A percentile compares a stretch with the other conserved stretches of the same genome.
phyloP scores from a whole-genome alignment of 2,888 invertebrate species.

The Aethes cnicana region DNA sequence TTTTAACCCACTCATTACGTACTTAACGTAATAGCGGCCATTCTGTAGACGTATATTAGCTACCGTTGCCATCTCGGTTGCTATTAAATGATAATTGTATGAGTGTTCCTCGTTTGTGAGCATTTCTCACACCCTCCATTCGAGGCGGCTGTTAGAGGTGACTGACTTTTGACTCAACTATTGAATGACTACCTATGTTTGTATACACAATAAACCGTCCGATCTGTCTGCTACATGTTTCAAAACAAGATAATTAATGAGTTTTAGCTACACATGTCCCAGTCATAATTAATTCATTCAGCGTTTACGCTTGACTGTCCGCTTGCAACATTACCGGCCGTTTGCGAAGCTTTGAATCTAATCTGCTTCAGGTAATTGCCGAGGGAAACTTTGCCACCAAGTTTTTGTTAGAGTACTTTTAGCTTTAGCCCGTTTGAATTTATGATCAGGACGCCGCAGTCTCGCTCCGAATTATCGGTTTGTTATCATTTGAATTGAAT shows the following conservation, averaged over 20 bases:
- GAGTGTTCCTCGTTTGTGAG: neutral
- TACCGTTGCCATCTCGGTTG: neutral
- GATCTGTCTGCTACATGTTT: neutral
- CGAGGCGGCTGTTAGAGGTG: neutral
- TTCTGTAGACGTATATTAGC: neutral
- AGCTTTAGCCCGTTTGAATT: neutral
- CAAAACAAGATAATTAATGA: neutral
- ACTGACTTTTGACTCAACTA: no score
- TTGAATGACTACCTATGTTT: no score
- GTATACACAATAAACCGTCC: no score
- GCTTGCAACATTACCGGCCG: neutral
- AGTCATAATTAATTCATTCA: constrained; percentile 14
- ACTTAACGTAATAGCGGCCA: neutral
- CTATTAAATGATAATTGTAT: constrained; percentile 9
- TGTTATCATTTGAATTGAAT: constrained; percentile 22
- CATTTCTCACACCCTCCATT: neutral
- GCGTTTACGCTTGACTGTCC: constrained; percentile 3
- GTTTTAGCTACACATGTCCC: neutral
- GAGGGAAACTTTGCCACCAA: constrained; percentile 1
- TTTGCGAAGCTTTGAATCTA: neutral
- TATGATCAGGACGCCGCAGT: neutral
- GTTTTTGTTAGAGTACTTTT: constrained; percentile 4
- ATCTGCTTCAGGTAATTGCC: neutral
- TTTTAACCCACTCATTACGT: constrained; percentile 2
- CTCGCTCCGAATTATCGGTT: constrained; percentile 12